Evolutionary conservation across 1,140 invertebrate genomes (phyloP).

Genomic region (Hyphantria cunea): DNA sequence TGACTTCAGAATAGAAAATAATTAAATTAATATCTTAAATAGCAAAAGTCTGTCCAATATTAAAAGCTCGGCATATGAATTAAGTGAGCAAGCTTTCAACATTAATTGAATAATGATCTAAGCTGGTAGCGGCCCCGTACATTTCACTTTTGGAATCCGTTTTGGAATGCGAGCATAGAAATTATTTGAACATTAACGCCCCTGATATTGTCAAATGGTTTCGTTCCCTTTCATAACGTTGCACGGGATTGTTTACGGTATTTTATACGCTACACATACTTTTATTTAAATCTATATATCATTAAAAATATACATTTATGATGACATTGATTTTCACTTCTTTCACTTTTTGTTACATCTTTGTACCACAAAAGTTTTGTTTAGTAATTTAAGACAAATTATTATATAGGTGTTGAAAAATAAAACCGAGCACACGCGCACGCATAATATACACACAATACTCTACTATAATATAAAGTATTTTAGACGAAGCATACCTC

Average conservation of each 20-base stretch:
- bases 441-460: no score
- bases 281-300: no score
- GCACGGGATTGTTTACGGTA: slow-evolving; percentile 44
- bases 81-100: slow-evolving; percentile 15
- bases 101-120: slow-evolving; percentile 30
- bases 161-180: slow-evolving; percentile 40
- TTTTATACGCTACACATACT: slow-evolving; percentile 33
- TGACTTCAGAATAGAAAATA: slow-evolving; percentile 9
- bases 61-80: slow-evolving; percentile 1
- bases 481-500: slow-evolving; percentile 70
- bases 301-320: no score
- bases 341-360: no score
- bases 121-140: slow-evolving; percentile 30
- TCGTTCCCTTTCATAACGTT: slow-evolving; percentile 33
- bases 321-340: no score
- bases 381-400: no score
- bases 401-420: slow-evolving; percentile 34
- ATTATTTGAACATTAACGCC: slow-evolving; percentile 51
- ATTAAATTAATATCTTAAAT: neutral
- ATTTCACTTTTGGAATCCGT: slow-evolving; percentile 40
- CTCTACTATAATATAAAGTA: no score
- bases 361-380: no score
- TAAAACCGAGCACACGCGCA: slow-evolving; percentile 60
- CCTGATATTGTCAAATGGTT: slow-evolving; percentile 41
- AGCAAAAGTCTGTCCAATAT: neutral